phyloP scores from a whole-genome alignment of 2,888 invertebrate species.

The Ecliptopera silaceata region DNA sequence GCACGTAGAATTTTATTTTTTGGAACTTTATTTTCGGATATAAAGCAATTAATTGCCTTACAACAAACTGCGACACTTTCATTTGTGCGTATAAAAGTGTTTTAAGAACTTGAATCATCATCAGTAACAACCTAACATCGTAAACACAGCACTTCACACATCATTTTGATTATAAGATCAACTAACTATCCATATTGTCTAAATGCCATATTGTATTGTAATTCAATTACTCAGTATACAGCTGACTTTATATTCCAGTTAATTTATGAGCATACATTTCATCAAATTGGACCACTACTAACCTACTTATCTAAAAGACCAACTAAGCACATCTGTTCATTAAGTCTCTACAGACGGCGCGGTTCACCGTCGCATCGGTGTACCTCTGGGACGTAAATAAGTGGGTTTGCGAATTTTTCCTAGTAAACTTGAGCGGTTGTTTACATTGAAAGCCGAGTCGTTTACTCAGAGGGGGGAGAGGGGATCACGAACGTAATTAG shows the following conservation, averaged over 20 bases:
- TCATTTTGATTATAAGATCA: too few species aligned
- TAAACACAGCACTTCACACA: too few species aligned
- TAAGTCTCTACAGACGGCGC: constrained; percentile 41
- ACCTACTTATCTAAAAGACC: constrained; percentile 27
- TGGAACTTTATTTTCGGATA: too few species aligned
- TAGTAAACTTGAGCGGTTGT: constrained; percentile 75
- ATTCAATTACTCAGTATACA: background rate
- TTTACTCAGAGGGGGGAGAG: constrained; percentile 62
- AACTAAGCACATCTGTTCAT: constrained; percentile 37
- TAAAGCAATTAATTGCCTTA: too few species aligned
- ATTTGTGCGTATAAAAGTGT: too few species aligned
- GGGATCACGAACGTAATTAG: constrained; percentile 77
- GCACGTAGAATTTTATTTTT: too few species aligned
- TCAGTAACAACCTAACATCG: too few species aligned
- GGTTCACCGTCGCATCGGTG: constrained; percentile 51
- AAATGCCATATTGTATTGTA: too few species aligned
- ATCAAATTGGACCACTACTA: constrained; percentile 10
- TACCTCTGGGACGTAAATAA: constrained; percentile 73
- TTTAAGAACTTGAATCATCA: too few species aligned
- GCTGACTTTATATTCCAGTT: background rate
- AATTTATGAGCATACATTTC: constrained; percentile 1
- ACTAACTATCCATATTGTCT: too few species aligned
- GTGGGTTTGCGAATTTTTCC: constrained; percentile 78
- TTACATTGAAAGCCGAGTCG: constrained; percentile 77
- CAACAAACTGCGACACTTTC: too few species aligned